phyloP scores from a whole-genome alignment of 2,113 vertebrate species.

The Takifugu flavidus region DNA sequence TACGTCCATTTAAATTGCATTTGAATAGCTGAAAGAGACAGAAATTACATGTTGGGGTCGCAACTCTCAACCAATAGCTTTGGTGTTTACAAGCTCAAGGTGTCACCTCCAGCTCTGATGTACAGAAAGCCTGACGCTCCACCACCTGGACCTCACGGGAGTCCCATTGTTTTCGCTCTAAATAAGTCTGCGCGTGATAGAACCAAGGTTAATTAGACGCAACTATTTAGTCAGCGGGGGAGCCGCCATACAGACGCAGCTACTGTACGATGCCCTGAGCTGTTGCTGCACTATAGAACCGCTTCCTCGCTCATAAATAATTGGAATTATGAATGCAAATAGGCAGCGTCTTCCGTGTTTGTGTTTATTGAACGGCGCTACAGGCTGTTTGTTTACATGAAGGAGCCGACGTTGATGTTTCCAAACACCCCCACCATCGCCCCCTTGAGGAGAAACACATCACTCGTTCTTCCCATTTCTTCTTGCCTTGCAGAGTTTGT shows the following conservation, averaged over 20 bases:
- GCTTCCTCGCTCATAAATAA: constrained; percentile 52
- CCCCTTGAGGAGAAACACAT: too few species aligned
- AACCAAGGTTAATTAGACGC: constrained; percentile 67
- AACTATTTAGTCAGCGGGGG: constrained; percentile 54
- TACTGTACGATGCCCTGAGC: constrained; percentile 45
- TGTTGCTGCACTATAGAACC: constrained; percentile 38
- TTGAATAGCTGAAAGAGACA: constrained; percentile 15
- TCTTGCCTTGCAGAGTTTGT: constrained; percentile 79
- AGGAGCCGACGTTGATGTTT: not conserved
- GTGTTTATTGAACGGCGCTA: not conserved
- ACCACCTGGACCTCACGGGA: constrained; percentile 49
- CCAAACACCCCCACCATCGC: not conserved
- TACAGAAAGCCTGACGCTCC: constrained; percentile 30
- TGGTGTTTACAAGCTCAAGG: constrained; percentile 23
- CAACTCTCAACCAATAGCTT: constrained; percentile 18
- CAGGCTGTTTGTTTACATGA: not conserved
- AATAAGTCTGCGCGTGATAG: constrained; percentile 53
- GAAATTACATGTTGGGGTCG: constrained; percentile 7
- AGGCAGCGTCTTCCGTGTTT: constrained; percentile 6
- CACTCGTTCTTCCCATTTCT: too few species aligned
- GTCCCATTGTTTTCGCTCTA: constrained; percentile 54
- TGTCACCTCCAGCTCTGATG: constrained; percentile 21
- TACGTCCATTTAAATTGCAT: constrained; percentile 66
- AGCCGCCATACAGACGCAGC: constrained; percentile 49
- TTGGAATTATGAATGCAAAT: constrained; percentile 37